Evolutionary conservation across 2,797 vertebrate genomes (phyloP).

Genomic region (Pseudomugil gertrudae): DNA sequence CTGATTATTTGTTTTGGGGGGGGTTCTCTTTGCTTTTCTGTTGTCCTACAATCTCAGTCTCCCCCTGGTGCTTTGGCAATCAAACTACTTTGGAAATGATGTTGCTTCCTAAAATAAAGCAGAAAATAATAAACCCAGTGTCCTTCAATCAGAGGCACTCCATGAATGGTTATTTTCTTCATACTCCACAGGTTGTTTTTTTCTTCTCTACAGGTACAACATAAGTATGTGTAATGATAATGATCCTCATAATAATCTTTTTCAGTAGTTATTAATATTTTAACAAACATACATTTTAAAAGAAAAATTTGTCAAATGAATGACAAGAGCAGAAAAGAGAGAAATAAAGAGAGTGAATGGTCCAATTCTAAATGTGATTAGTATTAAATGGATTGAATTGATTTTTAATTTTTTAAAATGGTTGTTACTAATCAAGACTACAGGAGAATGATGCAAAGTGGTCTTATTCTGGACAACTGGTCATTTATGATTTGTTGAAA

Average conservation of each 20-base stretch:
- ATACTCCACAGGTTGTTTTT: neutral
- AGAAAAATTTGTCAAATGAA: no score
- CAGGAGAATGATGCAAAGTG: slow-evolving; percentile 34
- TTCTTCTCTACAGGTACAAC: neutral
- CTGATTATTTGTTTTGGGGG: neutral
- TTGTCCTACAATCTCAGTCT: neutral
- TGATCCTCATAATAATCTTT: neutral
- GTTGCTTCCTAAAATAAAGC: neutral
- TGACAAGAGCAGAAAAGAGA: neutral
- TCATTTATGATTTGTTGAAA: slow-evolving; percentile 20
- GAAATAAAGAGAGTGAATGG: slow-evolving; percentile 6
- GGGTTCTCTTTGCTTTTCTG: neutral
- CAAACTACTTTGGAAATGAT: neutral
- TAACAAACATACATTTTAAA: no score
- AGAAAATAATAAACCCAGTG: neutral
- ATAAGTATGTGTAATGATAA: neutral
- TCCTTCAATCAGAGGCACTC: neutral
- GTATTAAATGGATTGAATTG: slow-evolving; percentile 38
- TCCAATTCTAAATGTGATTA: slow-evolving; percentile 34
- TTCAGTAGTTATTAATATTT: neutral
- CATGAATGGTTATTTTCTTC: neutral
- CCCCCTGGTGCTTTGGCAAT: neutral
- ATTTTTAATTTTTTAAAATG: slow-evolving; percentile 47
- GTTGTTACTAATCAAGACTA: slow-evolving; percentile 41
- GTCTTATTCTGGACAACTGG: slow-evolving; percentile 44